phyloP scores from a whole-genome alignment of 2,888 invertebrate species.

The Euproctis similis region DNA sequence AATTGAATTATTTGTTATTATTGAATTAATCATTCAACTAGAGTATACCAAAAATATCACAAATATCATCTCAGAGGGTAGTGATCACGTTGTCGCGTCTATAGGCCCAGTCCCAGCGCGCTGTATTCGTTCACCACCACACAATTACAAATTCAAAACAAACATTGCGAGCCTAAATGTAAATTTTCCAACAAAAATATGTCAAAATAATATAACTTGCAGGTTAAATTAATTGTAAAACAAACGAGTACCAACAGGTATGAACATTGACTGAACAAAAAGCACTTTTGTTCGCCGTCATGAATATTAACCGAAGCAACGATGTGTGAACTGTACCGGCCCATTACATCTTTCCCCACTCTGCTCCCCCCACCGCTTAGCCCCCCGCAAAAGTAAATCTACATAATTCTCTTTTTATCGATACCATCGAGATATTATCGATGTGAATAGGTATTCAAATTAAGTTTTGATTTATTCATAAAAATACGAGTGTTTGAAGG shows the following conservation, averaged over 20 bases:
- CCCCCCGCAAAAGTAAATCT: conserved; percentile 22
- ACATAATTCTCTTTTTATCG: conserved; percentile 31
- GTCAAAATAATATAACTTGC: neutral
- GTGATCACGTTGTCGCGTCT: too few species aligned
- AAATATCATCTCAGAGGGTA: too few species aligned
- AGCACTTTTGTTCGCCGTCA: conserved; percentile 23
- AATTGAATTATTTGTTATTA: too few species aligned
- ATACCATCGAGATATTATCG: conserved; percentile 23
- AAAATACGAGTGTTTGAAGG: conserved; percentile 17
- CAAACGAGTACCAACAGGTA: conserved; percentile 20
- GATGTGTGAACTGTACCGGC: conserved; percentile 25
- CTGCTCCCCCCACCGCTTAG: conserved; percentile 5
- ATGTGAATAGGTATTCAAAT: conserved; percentile 29
- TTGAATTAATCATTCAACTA: too few species aligned
- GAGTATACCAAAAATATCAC: too few species aligned
- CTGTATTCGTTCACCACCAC: too few species aligned
- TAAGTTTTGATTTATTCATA: conserved; percentile 23
- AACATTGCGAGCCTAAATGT: too few species aligned
- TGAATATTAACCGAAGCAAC: conserved; percentile 34
- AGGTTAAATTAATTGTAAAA: conserved; percentile 5
- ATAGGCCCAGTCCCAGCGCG: too few species aligned
- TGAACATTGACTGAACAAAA: conserved; percentile 17
- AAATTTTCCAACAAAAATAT: too few species aligned
- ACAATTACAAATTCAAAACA: too few species aligned
- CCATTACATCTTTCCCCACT: conserved; percentile 2